Conservation (phyloP, 2,888 invertebrate genomes). For the Lepetodrilus schrolli region DNA sequence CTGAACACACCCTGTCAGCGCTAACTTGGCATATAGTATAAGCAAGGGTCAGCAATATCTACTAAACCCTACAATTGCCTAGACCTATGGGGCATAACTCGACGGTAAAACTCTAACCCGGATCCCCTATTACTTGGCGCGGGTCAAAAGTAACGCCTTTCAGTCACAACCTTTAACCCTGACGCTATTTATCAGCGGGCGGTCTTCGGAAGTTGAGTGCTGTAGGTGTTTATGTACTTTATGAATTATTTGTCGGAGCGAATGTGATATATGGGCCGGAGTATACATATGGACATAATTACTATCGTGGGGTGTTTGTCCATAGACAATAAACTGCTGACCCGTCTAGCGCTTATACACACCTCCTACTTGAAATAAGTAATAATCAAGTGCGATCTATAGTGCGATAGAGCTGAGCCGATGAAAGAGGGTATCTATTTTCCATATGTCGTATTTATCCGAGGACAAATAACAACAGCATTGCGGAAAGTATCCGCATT, state of each 20-base stretch:
- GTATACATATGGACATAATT: neutral
- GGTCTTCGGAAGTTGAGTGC: neutral
- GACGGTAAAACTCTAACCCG: neutral
- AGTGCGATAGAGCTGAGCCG: constrained; percentile 10
- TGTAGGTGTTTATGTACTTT: constrained; percentile 20
- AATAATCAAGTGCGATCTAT: neutral
- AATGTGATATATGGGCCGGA: constrained; percentile 9
- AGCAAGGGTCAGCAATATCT: neutral
- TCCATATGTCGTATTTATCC: constrained; percentile 18
- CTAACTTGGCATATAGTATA: neutral
- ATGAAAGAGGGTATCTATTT: neutral
- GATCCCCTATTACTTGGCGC: neutral
- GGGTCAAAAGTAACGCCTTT: constrained; percentile 19
- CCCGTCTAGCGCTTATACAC: neutral
- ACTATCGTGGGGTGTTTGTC: constrained; percentile 15
- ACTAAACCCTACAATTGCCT: neutral
- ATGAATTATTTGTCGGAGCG: constrained; percentile 17
- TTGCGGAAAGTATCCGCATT: too few species aligned
- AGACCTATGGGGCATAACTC: neutral
- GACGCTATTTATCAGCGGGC: constrained; percentile 11
- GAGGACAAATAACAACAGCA: constrained; percentile 11
- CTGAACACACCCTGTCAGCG: neutral
- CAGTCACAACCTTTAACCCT: constrained; percentile 4
- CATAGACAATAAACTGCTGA: neutral
- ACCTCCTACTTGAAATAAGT: constrained; percentile 18